Evolutionary conservation across 2,113 vertebrate genomes (phyloP), one percentile per base, ranked within the genome.

Genomic region (Tapirus terrestris): DNA sequence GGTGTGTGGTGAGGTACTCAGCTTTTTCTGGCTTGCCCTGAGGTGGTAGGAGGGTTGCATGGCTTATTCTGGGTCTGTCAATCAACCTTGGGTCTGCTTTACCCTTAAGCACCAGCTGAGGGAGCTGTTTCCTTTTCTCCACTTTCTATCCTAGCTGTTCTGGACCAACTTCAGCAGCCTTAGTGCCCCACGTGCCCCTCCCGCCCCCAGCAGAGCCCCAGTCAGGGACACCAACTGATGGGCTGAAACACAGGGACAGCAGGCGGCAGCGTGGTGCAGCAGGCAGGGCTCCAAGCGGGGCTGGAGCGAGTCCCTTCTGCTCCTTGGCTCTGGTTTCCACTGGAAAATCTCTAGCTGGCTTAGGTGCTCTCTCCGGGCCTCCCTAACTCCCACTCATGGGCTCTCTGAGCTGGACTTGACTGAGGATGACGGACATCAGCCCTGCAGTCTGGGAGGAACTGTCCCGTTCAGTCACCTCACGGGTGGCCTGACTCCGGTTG

Each of bases 361-460:
- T 10, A 7, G 18, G 39, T 7, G 27, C 0, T 3, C 58, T 17
- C 56, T 29, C 2, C 0, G 1, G 5, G 0, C 72, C 20, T 63
- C 58, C 33, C 23, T 29, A 10, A 2, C 29, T 5, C 33, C 31
- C 5, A 0, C 33, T 12, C 14, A 0, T 1, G 6, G 0, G 13
- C 36, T 56, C 8, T 76, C 27, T 3, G 8, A 9, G 31, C 21
- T 5, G 72, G 43, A 14, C 27, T 8, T 18, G 81, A 2, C 77
- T 14, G 51, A 63, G 27, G 43, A 27, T 6, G 63, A 51, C 27
- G 56, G 89, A 60, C 43, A 14, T 39, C 61, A 73, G 60, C 36
- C 9, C 51, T 13, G 29, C 21, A 10, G 23, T 33, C 17, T 0
- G 5, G 21, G 3, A 68, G 39, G 56, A 8, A 8, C 23, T 14